Evolutionary conservation across 2,888 invertebrate genomes (phyloP).

Genomic region (Acrobasis suavella): DNA sequence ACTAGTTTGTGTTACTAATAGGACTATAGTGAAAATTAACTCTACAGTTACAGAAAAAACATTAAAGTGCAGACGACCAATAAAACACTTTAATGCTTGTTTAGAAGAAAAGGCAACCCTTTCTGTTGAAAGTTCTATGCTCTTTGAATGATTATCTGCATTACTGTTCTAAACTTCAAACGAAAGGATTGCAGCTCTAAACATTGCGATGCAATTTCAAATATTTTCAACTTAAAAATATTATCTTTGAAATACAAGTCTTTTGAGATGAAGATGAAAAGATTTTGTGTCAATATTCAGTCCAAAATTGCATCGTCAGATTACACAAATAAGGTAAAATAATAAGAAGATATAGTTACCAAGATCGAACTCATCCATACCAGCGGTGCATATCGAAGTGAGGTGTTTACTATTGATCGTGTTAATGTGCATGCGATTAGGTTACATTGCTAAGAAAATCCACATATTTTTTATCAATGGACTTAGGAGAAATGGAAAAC

Average conservation of each 20-base stretch:
- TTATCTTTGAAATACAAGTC: background rate
- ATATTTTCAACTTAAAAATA: slow-evolving; percentile 3
- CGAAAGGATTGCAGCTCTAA: slow-evolving; percentile 46
- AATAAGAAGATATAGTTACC: slow-evolving; percentile 58
- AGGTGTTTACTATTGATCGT: slow-evolving; percentile 54
- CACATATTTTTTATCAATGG: background rate
- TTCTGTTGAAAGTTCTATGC: slow-evolving; percentile 36
- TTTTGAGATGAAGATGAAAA: background rate
- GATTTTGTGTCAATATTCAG: slow-evolving; percentile 17
- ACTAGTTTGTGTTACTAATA: slow-evolving; percentile 52
- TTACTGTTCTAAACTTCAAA: slow-evolving; percentile 37
- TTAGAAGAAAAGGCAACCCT: slow-evolving; percentile 46
- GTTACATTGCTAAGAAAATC: slow-evolving; percentile 23
- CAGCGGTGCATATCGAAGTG: slow-evolving; percentile 80
- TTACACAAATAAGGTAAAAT: slow-evolving; percentile 34
- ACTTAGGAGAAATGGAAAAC: too few relatives aligned
- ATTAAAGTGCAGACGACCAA: slow-evolving; percentile 34
- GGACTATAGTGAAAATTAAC: slow-evolving; percentile 46
- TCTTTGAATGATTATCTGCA: slow-evolving; percentile 37
- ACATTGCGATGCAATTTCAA: slow-evolving; percentile 46
- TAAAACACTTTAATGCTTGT: slow-evolving; percentile 40
- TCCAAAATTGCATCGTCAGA: slow-evolving; percentile 43
- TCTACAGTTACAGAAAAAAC: slow-evolving; percentile 38
- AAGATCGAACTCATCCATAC: slow-evolving; percentile 74
- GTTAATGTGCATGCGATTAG: slow-evolving; percentile 45